phyloP scores from a whole-genome alignment of 2,113 vertebrate genomes.

The Ivindomyrus marchei region DNA sequence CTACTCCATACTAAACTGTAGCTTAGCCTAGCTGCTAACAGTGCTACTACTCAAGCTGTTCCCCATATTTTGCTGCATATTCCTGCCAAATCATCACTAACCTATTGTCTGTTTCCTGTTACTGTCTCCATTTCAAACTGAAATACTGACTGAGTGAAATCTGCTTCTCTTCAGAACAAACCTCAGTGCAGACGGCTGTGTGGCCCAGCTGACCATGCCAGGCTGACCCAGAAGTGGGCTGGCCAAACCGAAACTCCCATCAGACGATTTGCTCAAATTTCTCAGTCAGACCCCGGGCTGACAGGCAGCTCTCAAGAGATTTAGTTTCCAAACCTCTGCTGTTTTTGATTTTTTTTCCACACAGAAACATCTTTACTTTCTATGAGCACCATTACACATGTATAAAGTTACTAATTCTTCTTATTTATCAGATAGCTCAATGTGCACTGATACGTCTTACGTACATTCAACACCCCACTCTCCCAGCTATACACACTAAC shows the following conservation, averaged over 20 bases:
- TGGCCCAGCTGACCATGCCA: background rate
- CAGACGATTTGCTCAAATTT: background rate
- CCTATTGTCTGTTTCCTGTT: background rate
- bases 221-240: background rate
- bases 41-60: background rate
- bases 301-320: background rate
- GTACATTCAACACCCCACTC: background rate
- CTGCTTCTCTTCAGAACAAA: background rate
- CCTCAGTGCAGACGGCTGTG: background rate
- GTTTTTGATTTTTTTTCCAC: background rate
- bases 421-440: background rate
- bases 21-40: background rate
- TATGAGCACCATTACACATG: background rate
- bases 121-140: background rate
- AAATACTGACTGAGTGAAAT: background rate
- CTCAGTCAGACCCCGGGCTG: background rate
- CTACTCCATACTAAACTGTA: background rate
- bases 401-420: background rate
- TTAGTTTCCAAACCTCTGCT: background rate
- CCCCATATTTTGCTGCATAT: background rate
- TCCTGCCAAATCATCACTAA: background rate
- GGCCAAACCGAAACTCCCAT: background rate
- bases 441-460: background rate
- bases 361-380: background rate
- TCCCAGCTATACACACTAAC: background rate